Evolutionary conservation across 2,888 invertebrate species (phyloP), one percentile per base, ranked within the genome.

Genomic region (Phania funesta): DNA sequence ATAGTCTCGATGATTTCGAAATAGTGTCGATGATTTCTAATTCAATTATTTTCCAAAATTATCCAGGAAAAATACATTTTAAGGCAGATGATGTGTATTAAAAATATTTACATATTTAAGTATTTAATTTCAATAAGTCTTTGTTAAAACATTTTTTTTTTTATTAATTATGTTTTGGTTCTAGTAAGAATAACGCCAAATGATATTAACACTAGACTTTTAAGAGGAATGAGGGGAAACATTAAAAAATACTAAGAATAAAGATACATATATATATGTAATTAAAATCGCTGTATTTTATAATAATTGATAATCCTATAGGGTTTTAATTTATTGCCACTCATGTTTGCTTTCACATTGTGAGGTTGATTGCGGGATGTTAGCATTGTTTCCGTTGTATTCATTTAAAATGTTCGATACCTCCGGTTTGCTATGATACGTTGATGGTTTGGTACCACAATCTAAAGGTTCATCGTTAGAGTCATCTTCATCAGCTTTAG

Each of bases 401-500:
- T 78, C 70, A 44, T 65, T 70, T 38, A 65, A 65, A 32, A 26
- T 22, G 9, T 54, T 76, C 32, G 41, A 22, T 22, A 16, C 24
- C 29, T 60, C 60, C 11, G 48, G 18, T 54, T 74, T 73, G 54
- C 82, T 48, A 7, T 35, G 64, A 32, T 11, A 58, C 2, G 58
- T 50, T 50, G 86, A 78, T 11, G 85, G 85, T 22, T 86, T 87
- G 13, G 87, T 84, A 8, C 87, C 89, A 56, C 89, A 89, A 76
- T 89, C 89, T 41, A 89, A 82, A 2, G 89, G 89, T 2, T 87
- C 87, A 44, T 82, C 80, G 11, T 86, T 85, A 24, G 85, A 62
- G 18, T 82, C 75, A 6, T 79, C 84, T 41, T 79, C 77, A 9
- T 65, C 85, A 56, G 22, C 74, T 65, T 60, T 81, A 76, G 26